Evolutionary conservation across 2,888 invertebrate genomes (phyloP).

Genomic region (Aspidiotus rigidus): DNA sequence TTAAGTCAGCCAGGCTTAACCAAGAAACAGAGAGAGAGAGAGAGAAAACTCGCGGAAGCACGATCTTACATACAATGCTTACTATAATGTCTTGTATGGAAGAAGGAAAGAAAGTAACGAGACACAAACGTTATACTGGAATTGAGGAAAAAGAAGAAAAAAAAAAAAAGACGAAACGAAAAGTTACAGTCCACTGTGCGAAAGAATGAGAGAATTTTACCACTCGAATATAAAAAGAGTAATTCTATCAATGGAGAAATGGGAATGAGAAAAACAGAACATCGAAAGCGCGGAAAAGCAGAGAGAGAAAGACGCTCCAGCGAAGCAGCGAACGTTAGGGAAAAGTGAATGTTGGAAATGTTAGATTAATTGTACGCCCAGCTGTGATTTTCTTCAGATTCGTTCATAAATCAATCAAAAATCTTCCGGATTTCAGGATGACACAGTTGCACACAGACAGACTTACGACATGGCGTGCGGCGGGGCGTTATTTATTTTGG

Average conservation of each 20-base stretch:
- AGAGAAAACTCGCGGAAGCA: not conserved
- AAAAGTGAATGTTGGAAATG: conserved; percentile 15
- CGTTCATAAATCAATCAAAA: conserved; percentile 32
- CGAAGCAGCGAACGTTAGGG: not conserved
- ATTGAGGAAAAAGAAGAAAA: not conserved
- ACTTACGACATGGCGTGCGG: not conserved
- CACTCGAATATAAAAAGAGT: conserved; percentile 1
- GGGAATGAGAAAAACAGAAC: not conserved
- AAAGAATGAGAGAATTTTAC: not conserved
- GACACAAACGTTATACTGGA: not conserved
- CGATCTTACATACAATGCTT: too few species aligned
- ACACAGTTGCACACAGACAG: conserved; percentile 21
- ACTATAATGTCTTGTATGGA: too few species aligned
- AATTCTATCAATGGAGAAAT: conserved; percentile 11
- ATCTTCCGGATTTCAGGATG: conserved; percentile 28
- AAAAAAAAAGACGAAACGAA: not conserved
- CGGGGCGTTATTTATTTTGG: not conserved
- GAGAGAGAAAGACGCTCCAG: not conserved
- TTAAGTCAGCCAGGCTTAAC: not conserved
- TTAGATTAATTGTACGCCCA: conserved; percentile 33
- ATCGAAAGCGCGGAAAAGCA: not conserved
- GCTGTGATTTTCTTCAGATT: conserved; percentile 30
- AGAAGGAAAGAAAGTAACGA: too few species aligned
- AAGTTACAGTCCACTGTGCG: not conserved
- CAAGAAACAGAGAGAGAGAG: not conserved